Percentiles rank a stretch among this genome's conserved stretches.
phyloP scores from a whole-genome alignment of 2,888 invertebrate genomes.

The Torymus tubicola region DNA sequence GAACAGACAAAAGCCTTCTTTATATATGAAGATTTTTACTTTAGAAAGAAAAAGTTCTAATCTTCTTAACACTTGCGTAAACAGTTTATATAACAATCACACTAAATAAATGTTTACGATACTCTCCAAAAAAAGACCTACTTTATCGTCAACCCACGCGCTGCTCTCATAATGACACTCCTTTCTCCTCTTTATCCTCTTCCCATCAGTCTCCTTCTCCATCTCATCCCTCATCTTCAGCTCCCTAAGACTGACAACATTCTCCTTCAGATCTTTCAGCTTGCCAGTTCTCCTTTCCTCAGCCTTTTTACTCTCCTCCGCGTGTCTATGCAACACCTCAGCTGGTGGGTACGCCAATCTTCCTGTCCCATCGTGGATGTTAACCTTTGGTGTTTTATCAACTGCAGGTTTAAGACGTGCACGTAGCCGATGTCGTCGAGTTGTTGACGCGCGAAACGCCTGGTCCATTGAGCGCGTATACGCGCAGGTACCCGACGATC shows the following conservation, averaged over 20 bases:
- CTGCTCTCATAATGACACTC: too few species aligned
- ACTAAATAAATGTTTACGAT: too few species aligned
- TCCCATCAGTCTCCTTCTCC: constrained; percentile 4
- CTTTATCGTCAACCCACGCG: not conserved
- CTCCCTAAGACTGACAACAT: constrained; percentile 48
- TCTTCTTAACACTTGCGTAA: too few species aligned
- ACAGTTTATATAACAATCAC: too few species aligned
- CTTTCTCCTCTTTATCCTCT: constrained; percentile 40
- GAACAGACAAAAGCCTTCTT: too few species aligned
- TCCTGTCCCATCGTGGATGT: too few species aligned
- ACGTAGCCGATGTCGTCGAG: not conserved
- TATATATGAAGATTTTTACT: too few species aligned
- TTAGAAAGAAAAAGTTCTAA: too few species aligned
- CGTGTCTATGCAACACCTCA: constrained; percentile 68
- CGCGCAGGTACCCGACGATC: not conserved
- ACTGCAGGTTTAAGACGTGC: too few species aligned
- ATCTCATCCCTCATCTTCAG: constrained; percentile 45
- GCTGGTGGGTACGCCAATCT: too few species aligned
- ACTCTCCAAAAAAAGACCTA: constrained; percentile 32
- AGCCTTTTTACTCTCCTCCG: constrained; percentile 56
- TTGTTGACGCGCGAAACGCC: not conserved
- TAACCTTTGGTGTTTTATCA: too few species aligned
- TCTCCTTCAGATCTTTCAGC: not conserved
- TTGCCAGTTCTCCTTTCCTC: constrained; percentile 20
- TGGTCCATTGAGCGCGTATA: constrained; percentile 10